Base-by-base conservation (phyloP, 2,797 vertebrate genomes). In the Chelon auratus region DNA sequence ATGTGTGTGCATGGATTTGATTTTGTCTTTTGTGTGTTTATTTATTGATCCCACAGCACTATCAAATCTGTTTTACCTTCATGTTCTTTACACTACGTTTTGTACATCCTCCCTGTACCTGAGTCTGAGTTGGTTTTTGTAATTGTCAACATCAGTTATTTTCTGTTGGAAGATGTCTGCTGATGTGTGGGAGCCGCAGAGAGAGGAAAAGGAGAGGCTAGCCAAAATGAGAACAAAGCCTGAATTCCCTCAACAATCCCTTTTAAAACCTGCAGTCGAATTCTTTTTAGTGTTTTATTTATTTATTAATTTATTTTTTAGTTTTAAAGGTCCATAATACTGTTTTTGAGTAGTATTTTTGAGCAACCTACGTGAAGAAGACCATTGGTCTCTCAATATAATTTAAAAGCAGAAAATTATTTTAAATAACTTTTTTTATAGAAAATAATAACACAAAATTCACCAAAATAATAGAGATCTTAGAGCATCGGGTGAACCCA, bases 181-280 rank as follows among this genome's bases (percentile, higher is more conserved):
- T 70, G 51, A 59, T 61, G 77, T 78, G 81, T 77, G 83, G 61
- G 68, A 66, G 66, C 77, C 50, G 54, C 61, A 62, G 68, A 68
- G 64, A 54, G 50, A 57, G 72, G 13, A 60, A 2, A 59, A 13
- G 8, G 5, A 55, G 20, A 70, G 9, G 42, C 17, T 9, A 39
- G 73, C 51, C 60, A 83, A 75, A 73, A 71, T 54, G 63, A 89
- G 57, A 80, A 71, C 62, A 84, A 83, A 82, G 40, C 13, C 45
- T 59, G 51, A 26, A 42, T 40, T 60, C 62, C 73, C 53, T 63
- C 66, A 48, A 52, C 48, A 55, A 12, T 53, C 20, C 53, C 30
- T 56, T 18, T 24, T 43, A 51, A 30, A 63, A 36, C 61, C 39
- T 33, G 13, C 20, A 61, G 6, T 22, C 4, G 54, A 14, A 47